phyloP scores from a whole-genome alignment of 1,140 invertebrate genomes.

The Drosophila orena region DNA sequence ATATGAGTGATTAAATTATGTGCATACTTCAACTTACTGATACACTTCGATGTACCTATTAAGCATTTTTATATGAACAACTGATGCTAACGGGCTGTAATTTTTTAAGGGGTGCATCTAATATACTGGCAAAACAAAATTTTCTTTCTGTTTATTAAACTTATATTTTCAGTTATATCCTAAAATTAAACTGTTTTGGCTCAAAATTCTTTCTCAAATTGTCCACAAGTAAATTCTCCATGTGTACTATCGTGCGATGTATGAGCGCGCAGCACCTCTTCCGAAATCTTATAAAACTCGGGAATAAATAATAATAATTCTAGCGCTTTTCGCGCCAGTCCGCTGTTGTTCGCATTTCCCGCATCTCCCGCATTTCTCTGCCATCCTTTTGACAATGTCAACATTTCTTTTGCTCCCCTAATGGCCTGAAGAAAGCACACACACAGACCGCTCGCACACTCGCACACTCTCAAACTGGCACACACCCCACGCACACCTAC shows the following conservation, averaged over 20 bases:
- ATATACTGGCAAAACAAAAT: too few species aligned
- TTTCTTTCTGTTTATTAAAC: too few species aligned
- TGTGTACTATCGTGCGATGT: constrained; percentile 47
- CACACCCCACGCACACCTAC: constrained; percentile 40
- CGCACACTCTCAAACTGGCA: constrained; percentile 1
- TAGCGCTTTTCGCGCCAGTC: constrained; percentile 50
- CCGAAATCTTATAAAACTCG: constrained; percentile 60
- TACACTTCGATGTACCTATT: too few species aligned
- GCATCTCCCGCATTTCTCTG: constrained; percentile 42
- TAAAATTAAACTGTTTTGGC: background rate
- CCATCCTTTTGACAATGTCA: constrained; percentile 66
- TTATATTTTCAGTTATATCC: background rate
- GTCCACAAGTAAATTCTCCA: background rate
- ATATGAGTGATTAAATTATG: too few species aligned
- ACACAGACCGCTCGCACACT: constrained; percentile 10
- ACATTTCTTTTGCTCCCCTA: constrained; percentile 63
- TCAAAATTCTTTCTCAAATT: background rate
- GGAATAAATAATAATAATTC: constrained; percentile 70
- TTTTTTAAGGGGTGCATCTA: too few species aligned
- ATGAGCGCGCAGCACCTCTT: constrained; percentile 58
- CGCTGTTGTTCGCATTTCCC: constrained; percentile 49
- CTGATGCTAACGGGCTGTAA: too few species aligned
- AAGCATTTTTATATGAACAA: too few species aligned
- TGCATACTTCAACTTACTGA: too few species aligned
- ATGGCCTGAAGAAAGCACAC: constrained; percentile 50